These are phyloP conservation scores for Bhutanitis thaidina DNA, from an alignment of 2,888 invertebrate genomes.

Conservation along the genomic window DNA sequence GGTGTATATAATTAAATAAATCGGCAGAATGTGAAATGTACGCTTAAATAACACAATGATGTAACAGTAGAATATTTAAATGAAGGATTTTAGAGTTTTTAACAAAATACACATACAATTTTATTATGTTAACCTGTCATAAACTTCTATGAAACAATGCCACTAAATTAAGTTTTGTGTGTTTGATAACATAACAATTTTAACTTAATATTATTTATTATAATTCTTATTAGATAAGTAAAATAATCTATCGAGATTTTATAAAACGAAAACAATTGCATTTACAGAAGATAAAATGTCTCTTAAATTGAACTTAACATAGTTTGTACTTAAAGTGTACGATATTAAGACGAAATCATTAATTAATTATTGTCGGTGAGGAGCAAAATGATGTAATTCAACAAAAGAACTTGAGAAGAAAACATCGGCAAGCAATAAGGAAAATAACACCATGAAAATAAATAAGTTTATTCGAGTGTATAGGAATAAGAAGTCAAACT, in stretches of 20 bases:
- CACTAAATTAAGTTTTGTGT: constrained; percentile 11
- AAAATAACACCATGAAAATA: constrained; percentile 24
- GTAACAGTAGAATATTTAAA: constrained; percentile 11
- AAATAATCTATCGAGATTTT: constrained; percentile 62
- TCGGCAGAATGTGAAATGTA: constrained; percentile 47
- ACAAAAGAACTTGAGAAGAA: constrained; percentile 22
- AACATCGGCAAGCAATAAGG: constrained; percentile 1
- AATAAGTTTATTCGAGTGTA: constrained; percentile 50
- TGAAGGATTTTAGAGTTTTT: constrained; percentile 1
- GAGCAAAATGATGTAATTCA: constrained; percentile 9
- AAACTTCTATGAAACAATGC: constrained; percentile 3
- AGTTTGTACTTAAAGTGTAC: constrained; percentile 61
- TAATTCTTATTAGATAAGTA: constrained; percentile 13
- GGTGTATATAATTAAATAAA: constrained; percentile 23
- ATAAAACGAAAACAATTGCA: constrained; percentile 56
- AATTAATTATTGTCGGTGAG: constrained; percentile 14
- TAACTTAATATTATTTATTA: constrained; percentile 28
- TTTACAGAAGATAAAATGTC: constrained; percentile 39
- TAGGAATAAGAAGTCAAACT: constrained; percentile 18
- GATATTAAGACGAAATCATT: constrained; percentile 17
- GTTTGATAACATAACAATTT: constrained; percentile 28
- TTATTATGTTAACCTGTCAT: neutral
- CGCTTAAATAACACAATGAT: neutral
- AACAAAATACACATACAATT: constrained; percentile 7
- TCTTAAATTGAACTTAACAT: constrained; percentile 24